Evolutionary conservation across 2,113 vertebrate genomes (phyloP), one percentile per base, ranked within the genome.

Genomic region (Felis chaus): DNA sequence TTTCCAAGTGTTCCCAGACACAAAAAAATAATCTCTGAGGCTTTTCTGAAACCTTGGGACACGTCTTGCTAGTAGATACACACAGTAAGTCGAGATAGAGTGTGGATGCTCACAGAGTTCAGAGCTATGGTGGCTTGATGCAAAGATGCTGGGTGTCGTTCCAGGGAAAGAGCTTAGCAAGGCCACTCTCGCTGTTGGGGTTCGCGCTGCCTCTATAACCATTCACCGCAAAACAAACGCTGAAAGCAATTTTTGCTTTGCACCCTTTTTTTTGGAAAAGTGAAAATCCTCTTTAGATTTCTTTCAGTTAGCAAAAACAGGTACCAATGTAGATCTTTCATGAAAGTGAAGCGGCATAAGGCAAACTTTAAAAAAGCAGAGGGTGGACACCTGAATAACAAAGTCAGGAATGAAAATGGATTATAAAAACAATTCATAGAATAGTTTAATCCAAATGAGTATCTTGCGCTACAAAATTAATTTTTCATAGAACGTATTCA

Each of bases 401-500:
- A 90, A 55, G 27, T 94, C 14, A 89, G 48, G 73, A 96, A 50
- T 21, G 71, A 78, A 95, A 21, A 81, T 80, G 3, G 4, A 92
- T 88, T 73, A 88, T 8, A 50, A 96, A 98, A 85, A 97, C 15
- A 97, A n/a, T 36, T 76, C 66, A 69, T 31, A 91, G 15, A 93
- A 96, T 63, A 68, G 36, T 31, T 92, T 63, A 94, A 27, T 1
- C 2, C 41, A 94, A 94, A 88, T 81, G 1, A 91, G 48, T 66
- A 33, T 82, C 31, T 80, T 82, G 7, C 7, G 78, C 33, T 14
- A 90, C 5, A 80, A 98, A 96, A 96, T 74, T 61, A 95, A 80
- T 31, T n/a, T 29, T 16, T 94, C 69, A 79, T 73, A 3, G 79
- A 86, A 86, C 48, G 36, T 89, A 93, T 84, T 95, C 25, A 96